phyloP scores from a whole-genome alignment of 92 coral and sea anemone genomes.

The Zoanthus solanderi region DNA sequence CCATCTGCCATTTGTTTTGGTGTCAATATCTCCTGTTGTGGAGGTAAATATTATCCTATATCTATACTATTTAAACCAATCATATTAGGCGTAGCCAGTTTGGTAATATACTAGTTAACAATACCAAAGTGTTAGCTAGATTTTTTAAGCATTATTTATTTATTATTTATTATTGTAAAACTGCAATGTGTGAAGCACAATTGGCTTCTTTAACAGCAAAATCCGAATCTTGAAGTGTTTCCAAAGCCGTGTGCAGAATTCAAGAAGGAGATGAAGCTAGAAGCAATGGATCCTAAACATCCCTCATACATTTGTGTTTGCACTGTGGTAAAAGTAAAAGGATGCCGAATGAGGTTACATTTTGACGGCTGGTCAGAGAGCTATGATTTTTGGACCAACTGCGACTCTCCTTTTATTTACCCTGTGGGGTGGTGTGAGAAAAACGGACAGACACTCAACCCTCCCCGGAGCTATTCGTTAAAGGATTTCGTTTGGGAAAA shows the following conservation, averaged over 20 bases:
- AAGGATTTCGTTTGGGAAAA: slow-evolving; percentile 81
- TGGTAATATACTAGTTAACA: too few relatives aligned
- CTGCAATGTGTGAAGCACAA: background rate
- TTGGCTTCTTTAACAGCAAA: slow-evolving; percentile 58
- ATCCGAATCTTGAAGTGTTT: slow-evolving; percentile 73
- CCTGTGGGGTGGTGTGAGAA: slow-evolving; percentile 97
- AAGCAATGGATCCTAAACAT: slow-evolving; percentile 95
- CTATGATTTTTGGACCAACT: slow-evolving; percentile 97
- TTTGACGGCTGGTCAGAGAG: slow-evolving; percentile 99
- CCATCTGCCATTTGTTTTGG: too few relatives aligned
- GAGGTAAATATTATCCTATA: too few relatives aligned
- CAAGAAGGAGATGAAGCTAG: slow-evolving; percentile 93
- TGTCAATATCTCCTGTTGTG: too few relatives aligned
- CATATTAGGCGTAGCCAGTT: too few relatives aligned
- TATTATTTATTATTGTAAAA: background rate
- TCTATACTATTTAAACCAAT: too few relatives aligned
- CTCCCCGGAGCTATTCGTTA: slow-evolving; percentile 86
- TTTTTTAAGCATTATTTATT: too few relatives aligned
- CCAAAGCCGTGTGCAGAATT: slow-evolving; percentile 79
- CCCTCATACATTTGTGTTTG: slow-evolving; percentile 98
- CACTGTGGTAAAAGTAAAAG: slow-evolving; percentile 94
- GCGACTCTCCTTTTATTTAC: slow-evolving; percentile 89
- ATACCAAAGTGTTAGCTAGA: too few relatives aligned
- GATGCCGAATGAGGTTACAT: slow-evolving; percentile 90
- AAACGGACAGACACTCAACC: slow-evolving; percentile 82